Percentiles rank a stretch among this genome's conserved stretches.
Evolutionary conservation across 2,888 invertebrate genomes (phyloP).

Genomic region (Adelphocoris suturalis): DNA sequence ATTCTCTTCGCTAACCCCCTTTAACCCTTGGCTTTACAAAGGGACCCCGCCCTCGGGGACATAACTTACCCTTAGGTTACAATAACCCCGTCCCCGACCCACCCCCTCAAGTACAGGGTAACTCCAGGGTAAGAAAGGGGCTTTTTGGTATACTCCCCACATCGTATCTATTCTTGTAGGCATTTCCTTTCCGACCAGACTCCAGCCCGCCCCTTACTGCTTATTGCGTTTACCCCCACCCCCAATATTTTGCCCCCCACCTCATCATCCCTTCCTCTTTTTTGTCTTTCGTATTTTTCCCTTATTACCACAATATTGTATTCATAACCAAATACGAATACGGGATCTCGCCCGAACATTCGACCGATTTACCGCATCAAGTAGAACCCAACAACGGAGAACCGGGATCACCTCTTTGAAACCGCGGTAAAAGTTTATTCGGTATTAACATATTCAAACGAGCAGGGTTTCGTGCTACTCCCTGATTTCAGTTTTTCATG

Average conservation of each 20-base stretch:
- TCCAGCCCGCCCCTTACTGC: background rate
- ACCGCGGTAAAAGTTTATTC: no score
- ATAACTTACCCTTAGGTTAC: conserved; percentile 68
- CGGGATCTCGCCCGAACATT: no score
- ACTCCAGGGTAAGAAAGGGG: background rate
- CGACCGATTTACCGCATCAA: no score
- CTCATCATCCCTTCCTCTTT: background rate
- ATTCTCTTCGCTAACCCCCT: conserved; percentile 62
- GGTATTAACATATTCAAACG: no score
- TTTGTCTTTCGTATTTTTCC: background rate
- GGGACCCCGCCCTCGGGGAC: conserved; percentile 60
- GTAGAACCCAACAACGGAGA: no score
- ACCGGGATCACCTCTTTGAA: no score
- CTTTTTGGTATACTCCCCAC: conserved; percentile 36
- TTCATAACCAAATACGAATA: background rate
- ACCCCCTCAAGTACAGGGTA: conserved; percentile 3
- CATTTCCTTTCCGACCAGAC: background rate
- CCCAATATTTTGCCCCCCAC: background rate
- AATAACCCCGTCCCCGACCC: conserved; percentile 43
- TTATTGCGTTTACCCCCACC: conserved; percentile 24
- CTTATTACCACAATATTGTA: background rate
- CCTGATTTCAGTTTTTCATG: no score
- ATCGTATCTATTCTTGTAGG: conserved; percentile 39
- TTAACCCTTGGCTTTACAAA: conserved; percentile 68
- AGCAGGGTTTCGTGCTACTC: no score